These are phyloP conservation scores for Struthio camelus DNA, from an alignment of 2,113 vertebrate species.

Conservation along the genomic window DNA sequence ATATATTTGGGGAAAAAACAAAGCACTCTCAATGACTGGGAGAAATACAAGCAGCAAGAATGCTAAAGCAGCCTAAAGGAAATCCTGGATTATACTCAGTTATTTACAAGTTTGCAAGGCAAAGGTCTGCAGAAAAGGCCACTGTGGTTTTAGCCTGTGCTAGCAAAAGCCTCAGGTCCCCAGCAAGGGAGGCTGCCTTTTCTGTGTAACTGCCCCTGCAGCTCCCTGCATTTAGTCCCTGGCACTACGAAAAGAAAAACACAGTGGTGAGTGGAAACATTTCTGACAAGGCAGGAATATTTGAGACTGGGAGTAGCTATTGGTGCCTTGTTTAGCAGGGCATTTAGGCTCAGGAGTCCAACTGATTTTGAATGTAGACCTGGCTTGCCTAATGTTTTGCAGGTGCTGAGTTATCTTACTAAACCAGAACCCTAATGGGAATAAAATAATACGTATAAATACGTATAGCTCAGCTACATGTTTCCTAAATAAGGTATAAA, in stretches of 20 bases:
- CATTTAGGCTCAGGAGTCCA: not conserved
- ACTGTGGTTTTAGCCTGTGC: not conserved
- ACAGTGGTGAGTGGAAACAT: not conserved
- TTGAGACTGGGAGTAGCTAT: not conserved
- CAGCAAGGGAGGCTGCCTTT: not conserved
- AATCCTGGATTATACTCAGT: not conserved
- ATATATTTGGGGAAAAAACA: not conserved
- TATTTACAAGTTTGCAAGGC: not conserved
- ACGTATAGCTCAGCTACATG: not conserved
- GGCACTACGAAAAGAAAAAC: not conserved
- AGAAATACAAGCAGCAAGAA: not conserved
- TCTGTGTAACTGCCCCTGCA: not conserved
- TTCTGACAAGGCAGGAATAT: not conserved
- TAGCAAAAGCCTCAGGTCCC: not conserved
- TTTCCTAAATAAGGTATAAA: not conserved
- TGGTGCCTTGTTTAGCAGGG: not conserved
- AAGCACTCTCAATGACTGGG: not conserved
- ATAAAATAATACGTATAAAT: constrained; percentile 19
- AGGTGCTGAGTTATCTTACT: constrained; percentile 6
- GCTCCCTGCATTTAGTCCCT: not conserved
- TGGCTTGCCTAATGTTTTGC: not conserved
- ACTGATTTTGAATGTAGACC: not conserved
- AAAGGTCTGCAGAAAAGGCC: not conserved
- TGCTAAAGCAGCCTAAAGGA: not conserved
- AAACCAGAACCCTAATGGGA: not conserved